Percentiles rank a stretch among this genome's conserved stretches.
phyloP scores from a whole-genome alignment of 2,888 invertebrate genomes.

The Pollenia amentaria region DNA sequence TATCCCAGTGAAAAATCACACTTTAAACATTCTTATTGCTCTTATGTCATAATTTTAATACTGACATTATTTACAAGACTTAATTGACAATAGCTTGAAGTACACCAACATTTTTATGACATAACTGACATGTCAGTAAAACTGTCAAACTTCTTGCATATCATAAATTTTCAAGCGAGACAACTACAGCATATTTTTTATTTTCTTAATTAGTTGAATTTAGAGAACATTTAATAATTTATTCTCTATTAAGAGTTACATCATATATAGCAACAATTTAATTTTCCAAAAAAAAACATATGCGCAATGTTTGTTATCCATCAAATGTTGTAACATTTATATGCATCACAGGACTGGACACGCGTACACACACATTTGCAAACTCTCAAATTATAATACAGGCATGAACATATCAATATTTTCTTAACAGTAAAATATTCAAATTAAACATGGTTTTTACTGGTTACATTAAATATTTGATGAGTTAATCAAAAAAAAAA shows the following conservation, averaged over 20 bases:
- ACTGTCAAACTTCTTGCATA: no score
- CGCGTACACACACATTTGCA: slow-evolving; percentile 1
- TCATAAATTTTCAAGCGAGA: slow-evolving; percentile 31
- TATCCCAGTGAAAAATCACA: no score
- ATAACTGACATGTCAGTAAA: no score
- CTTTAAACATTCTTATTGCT: no score
- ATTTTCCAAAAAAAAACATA: not conserved
- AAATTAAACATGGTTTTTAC: slow-evolving; percentile 54
- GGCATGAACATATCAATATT: slow-evolving; percentile 52
- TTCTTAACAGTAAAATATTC: slow-evolving; percentile 62
- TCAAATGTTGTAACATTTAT: slow-evolving; percentile 44
- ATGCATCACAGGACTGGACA: slow-evolving; percentile 21
- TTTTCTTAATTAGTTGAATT: slow-evolving; percentile 14
- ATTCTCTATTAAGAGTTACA: not conserved
- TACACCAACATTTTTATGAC: no score
- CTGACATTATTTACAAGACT: no score
- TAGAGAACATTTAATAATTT: slow-evolving; percentile 39
- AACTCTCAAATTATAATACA: slow-evolving; percentile 54
- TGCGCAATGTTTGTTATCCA: slow-evolving; percentile 51
- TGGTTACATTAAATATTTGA: slow-evolving; percentile 60
- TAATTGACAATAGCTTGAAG: no score
- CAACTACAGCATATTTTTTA: slow-evolving; percentile 13
- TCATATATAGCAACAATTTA: slow-evolving; percentile 11
- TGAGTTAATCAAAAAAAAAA: slow-evolving; percentile 64
- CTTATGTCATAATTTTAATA: no score